Evolutionary conservation across 2,113 vertebrate species (phyloP), one percentile per base, ranked within the genome.

Genomic region (Ascaphus truei): DNA sequence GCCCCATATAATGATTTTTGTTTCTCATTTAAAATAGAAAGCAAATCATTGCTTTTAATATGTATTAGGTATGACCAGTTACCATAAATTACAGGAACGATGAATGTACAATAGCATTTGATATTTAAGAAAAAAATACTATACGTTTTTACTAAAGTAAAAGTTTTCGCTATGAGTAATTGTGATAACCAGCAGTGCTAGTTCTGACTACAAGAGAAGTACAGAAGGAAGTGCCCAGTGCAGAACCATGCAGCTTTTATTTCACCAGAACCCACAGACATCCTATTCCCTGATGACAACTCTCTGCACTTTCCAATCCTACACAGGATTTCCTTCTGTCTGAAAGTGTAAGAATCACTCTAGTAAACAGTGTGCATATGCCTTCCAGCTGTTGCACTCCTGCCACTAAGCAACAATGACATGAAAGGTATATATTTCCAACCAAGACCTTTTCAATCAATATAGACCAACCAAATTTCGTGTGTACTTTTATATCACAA

Each of bases 281-380:
- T 76, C 53, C 73, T 75, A 77, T 75, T 88, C 84, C 87, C 88
- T 57, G 64, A 82, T 68, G 88, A 83, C 81, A 27, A 71, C 76
- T 74, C 75, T 72, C 64, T 47, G 71, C 27, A 55, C 80, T 83
- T 83, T 81, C 80, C 82, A 83, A 78, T 48, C 34, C 80, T 16
- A 43, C 80, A 85, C 84, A 89, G 87, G 88, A 86, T 89, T 91
- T 91, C 91, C 89, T 90, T 83, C 84, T 88, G 86, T 86, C 84
- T 83, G 86, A 85, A 81, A 84, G 83, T 80, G 82, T 85, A 81
- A 80, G 84, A 78, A 79, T 82, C 16, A 53, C 59, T 83, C 82
- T 78, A 81, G 81, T 81, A 84, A 82, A 89, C 82, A 81, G 81
- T 81, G 83, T 77, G 82, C 90, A 90, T 84, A 81, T 90, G 88